A percentile compares a stretch with the other conserved stretches of the same genome.
Evolutionary conservation across 2,888 invertebrate species (phyloP).

Genomic region (Poecilobothrus nobilitatus): DNA sequence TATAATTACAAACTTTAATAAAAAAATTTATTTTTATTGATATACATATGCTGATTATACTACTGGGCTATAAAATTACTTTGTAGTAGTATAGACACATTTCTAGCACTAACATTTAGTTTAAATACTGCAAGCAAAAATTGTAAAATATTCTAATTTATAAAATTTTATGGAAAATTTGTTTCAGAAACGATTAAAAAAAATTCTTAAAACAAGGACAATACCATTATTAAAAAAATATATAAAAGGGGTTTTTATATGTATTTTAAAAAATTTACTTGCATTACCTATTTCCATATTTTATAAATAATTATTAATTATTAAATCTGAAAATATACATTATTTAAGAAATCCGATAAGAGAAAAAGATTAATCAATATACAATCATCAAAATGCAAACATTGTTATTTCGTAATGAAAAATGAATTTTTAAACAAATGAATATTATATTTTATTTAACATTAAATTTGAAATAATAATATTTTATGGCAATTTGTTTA

Average conservation of each 20-base stretch:
- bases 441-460: constrained; percentile 9
- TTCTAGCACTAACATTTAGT: too few species aligned
- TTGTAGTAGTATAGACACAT: too few species aligned
- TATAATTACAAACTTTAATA: too few species aligned
- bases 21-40: too few species aligned
- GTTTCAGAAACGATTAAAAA: background rate
- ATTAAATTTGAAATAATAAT: too few species aligned
- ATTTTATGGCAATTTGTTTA: too few species aligned
- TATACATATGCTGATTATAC: too few species aligned
- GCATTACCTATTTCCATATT: constrained; percentile 8
- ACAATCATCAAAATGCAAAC: background rate
- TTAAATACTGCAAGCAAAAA: constrained; percentile 1
- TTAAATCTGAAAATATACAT: constrained; percentile 36
- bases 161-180: too few species aligned
- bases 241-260: too few species aligned
- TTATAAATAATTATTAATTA: constrained; percentile 38
- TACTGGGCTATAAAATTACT: too few species aligned
- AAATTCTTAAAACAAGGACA: background rate
- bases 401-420: background rate
- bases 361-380: background rate
- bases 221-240: background rate
- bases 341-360: background rate
- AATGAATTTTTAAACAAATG: constrained; percentile 11
- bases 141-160: background rate
- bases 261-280: constrained; percentile 4